phyloP scores from a whole-genome alignment of 1,140 invertebrate genomes.

The Achroia grisella region DNA sequence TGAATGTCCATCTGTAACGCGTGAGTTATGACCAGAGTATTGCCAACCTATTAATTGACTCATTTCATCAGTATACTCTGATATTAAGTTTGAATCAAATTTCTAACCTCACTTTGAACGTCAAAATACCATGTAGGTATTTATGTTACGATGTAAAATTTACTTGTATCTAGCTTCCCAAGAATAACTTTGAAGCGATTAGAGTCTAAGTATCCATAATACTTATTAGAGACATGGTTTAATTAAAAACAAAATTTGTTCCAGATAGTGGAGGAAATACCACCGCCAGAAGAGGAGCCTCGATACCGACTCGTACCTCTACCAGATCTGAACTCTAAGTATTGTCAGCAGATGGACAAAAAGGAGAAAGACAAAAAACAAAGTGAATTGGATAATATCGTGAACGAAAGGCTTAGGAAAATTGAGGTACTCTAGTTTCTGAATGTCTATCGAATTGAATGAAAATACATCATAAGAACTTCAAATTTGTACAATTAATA shows the following conservation, averaged over 20 bases:
- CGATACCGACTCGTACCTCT: constrained; percentile 77
- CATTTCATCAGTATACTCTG: no score
- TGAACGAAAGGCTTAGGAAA: constrained; percentile 57
- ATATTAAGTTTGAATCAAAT: no score
- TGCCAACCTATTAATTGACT: no score
- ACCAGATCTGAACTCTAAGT: constrained; percentile 79
- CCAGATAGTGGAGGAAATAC: constrained; percentile 31
- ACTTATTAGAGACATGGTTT: neutral
- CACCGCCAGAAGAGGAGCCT: constrained; percentile 36
- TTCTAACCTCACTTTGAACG: no score
- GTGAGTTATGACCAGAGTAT: no score
- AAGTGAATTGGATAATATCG: constrained; percentile 41
- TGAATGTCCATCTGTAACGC: no score
- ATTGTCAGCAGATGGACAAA: constrained; percentile 72
- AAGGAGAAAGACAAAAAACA: constrained; percentile 72
- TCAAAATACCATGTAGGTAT: no score
- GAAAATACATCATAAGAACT: neutral
- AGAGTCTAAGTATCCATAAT: no score
- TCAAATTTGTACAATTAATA: neutral
- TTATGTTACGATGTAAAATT: no score
- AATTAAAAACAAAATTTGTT: constrained; percentile 3
- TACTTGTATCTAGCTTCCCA: no score
- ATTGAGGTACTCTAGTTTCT: constrained; percentile 49
- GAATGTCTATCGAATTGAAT: neutral
- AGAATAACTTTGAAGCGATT: no score